phyloP scores from a whole-genome alignment of 2,888 invertebrate species.

The Lasioglossum leucozonium region DNA sequence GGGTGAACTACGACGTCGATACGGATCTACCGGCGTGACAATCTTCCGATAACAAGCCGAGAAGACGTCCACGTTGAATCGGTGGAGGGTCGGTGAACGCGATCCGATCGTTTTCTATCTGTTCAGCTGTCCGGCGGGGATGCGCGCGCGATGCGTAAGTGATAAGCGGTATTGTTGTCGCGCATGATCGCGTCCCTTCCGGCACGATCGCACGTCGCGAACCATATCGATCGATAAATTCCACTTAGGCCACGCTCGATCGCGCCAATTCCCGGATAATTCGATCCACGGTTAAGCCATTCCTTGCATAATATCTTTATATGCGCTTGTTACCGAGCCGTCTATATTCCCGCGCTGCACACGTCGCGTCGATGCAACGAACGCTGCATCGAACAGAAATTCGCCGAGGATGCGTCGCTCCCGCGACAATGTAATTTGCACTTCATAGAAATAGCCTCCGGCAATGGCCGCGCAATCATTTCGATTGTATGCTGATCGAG shows the following conservation, averaged over 20 bases:
- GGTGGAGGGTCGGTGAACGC: constrained; percentile 44
- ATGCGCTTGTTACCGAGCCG: background rate
- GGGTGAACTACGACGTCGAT: constrained; percentile 58
- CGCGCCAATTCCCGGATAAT: constrained; percentile 30
- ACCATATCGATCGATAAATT: constrained; percentile 43
- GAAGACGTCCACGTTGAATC: constrained; percentile 33
- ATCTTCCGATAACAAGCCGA: constrained; percentile 63
- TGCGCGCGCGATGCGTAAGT: constrained; percentile 56
- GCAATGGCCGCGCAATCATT: background rate
- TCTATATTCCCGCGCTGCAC: constrained; percentile 7
- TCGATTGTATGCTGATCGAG: background rate
- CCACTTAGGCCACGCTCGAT: constrained; percentile 34
- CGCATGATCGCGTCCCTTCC: constrained; percentile 54
- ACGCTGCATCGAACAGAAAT: background rate
- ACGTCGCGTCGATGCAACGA: background rate
- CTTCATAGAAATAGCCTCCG: background rate
- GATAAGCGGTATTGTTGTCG: constrained; percentile 59
- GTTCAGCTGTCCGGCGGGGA: constrained; percentile 39
- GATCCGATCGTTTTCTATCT: constrained; percentile 38
- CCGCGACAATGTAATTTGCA: background rate
- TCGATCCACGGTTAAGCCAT: constrained; percentile 17
- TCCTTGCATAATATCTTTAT: constrained; percentile 61
- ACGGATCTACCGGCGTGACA: constrained; percentile 68
- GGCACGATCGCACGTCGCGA: constrained; percentile 44
- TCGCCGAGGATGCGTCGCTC: background rate